phyloP scores from a whole-genome alignment of 2,797 vertebrate species.

The Neosilurus hyrtlii region DNA sequence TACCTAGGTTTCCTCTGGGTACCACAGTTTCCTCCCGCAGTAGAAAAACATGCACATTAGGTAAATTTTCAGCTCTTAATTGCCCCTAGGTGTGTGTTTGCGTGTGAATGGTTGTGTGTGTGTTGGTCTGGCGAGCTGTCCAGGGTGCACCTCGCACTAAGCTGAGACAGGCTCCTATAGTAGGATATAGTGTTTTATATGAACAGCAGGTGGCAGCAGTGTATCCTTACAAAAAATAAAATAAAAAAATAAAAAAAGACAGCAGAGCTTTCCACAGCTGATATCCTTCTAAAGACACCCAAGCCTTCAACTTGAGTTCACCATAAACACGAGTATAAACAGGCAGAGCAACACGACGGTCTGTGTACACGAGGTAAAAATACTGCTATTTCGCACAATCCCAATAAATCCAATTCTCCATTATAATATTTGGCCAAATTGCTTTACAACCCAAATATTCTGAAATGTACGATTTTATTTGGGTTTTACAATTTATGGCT shows the following conservation, averaged over 20 bases:
- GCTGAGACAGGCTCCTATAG: no score
- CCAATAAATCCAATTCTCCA: not conserved
- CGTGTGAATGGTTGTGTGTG: no score
- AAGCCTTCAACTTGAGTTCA: not conserved
- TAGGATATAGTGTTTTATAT: no score
- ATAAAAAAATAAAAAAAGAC: no score
- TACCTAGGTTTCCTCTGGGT: no score
- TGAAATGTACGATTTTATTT: not conserved
- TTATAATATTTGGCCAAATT: not conserved
- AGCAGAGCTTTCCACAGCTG: not conserved
- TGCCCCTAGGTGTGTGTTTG: no score
- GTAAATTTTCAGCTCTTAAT: no score
- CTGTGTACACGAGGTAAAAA: not conserved
- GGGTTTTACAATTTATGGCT: not conserved
- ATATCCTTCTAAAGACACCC: conserved; percentile 7
- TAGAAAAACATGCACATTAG: no score
- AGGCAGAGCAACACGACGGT: not conserved
- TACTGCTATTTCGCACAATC: not conserved
- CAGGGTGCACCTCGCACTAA: no score
- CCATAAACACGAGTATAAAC: conserved; percentile 13
- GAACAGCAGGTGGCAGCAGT: conserved; percentile 44
- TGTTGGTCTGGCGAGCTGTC: no score
- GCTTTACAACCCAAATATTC: not conserved
- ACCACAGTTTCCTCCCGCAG: no score
- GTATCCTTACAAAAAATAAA: not conserved